These are phyloP conservation scores for Lophochroa leadbeateri DNA, from an alignment of 2,113 vertebrate species.

Conservation along the genomic window DNA sequence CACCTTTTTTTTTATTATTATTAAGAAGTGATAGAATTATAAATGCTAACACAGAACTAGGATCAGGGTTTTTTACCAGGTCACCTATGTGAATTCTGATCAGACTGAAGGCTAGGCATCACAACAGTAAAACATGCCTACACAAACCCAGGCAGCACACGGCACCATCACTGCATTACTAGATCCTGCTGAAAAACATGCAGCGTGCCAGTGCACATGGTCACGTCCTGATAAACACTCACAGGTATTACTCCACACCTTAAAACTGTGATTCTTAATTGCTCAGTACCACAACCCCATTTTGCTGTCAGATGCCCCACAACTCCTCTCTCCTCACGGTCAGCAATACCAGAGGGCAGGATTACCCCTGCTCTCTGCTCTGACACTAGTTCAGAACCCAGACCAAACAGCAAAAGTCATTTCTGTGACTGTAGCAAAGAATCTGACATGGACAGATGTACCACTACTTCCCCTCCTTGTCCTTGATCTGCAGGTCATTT, in stretches of 20 bases:
- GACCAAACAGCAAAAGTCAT: not conserved
- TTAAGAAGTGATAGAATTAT: not conserved
- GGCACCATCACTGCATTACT: not conserved
- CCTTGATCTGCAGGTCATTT: not conserved
- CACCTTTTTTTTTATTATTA: not conserved
- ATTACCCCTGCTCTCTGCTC: not conserved
- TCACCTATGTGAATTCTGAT: not conserved
- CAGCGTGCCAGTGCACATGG: accelerated
- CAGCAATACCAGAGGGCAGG: not conserved
- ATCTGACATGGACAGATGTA: not conserved
- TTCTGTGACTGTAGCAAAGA: not conserved
- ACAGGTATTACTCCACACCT: accelerated
- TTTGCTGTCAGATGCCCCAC: not conserved
- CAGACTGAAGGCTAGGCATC: not conserved
- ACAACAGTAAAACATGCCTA: not conserved
- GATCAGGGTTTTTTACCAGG: not conserved
- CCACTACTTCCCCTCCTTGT: not conserved
- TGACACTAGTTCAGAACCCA: not conserved
- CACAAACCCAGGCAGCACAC: not conserved
- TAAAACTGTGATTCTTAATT: not conserved
- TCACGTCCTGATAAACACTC: accelerated
- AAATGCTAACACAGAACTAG: not conserved
- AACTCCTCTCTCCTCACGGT: accelerated
- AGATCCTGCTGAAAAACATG: not conserved
- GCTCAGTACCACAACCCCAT: not conserved